Conservation (phyloP, 2,888 invertebrate genomes). For the Trachelus stipa region DNA sequence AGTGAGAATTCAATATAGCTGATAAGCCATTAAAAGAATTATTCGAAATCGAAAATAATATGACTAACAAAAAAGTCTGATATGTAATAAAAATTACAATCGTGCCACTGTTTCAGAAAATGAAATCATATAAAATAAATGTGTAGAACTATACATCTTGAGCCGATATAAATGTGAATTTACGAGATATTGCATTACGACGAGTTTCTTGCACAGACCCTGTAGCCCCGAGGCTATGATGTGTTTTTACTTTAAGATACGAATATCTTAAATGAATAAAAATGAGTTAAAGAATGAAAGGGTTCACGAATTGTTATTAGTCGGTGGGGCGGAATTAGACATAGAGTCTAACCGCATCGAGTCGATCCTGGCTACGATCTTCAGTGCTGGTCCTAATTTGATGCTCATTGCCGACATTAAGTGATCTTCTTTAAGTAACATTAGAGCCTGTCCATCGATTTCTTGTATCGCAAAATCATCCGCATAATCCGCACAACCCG, state of each 20-base stretch:
- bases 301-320: constrained; percentile 40
- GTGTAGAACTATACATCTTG: background rate
- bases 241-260: constrained; percentile 3
- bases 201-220: constrained; percentile 49
- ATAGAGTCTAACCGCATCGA: constrained; percentile 76
- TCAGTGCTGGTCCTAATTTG: constrained; percentile 95
- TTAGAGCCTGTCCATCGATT: constrained; percentile 94
- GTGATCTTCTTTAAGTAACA: constrained; percentile 93
- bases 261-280: background rate
- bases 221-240: constrained; percentile 40
- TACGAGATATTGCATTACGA: background rate
- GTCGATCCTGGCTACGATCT: constrained; percentile 93
- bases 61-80: too few species aligned
- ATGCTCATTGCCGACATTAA: constrained; percentile 94
- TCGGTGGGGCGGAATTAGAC: constrained; percentile 48
- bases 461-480: constrained; percentile 96
- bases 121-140: background rate
- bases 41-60: too few species aligned
- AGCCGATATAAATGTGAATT: background rate
- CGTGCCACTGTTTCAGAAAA: too few species aligned
- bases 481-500: constrained; percentile 92
- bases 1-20: too few species aligned
- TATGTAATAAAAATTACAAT: too few species aligned
- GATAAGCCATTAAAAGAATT: too few species aligned
- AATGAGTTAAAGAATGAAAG: constrained; percentile 10